Evolutionary conservation across 2,113 vertebrate species (phyloP), one percentile per base, ranked within the genome.

Genomic region (Sminthopsis crassicaudata): DNA sequence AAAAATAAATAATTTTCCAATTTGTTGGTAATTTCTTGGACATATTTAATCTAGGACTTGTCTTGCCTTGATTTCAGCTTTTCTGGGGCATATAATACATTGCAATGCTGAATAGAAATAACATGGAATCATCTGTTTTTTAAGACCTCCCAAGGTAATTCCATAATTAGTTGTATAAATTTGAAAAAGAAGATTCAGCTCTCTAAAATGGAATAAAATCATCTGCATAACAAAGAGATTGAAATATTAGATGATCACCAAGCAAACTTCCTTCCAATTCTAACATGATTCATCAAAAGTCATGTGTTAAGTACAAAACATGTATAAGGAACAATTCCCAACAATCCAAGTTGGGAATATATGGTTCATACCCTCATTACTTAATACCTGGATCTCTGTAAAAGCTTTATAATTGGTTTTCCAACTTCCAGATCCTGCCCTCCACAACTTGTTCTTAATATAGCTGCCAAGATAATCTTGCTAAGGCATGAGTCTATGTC

Each of bases 11-110:
- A 46, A 48, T 94, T 67, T n/a, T 0, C 26, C 54, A 54, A 91
- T 46, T 96, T 51, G 53, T 90, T 92, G 51, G 48, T 60, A 89
- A 90, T 48, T 23, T 91, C 23, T 92, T 48, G 91, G 92, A 96
- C 54, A 90, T 11, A 46, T 19, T n/a, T 89, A 30, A 91, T 16
- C 12, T 90, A 46, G 91, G 24, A 46, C 23, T 94, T n/a, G 26
- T 23, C n/a, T 54, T 91, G 30, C 90, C 51, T 55, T 84, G 54
- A 30, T 19, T 9, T 10, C 23, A 51, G 1, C 14, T 55, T 52
- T 12, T 46, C 52, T 90, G 14, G 12, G 3, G 30, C 60, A 67
- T 36, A 67, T 14, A 36, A 67, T 67, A 67, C 27, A 67, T 36
- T 67, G 30, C 60, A 67, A 67, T 36, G 12, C 30, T 36, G 30